Base-by-base conservation (phyloP, 2,888 invertebrate species). In the Malthinus seriepunctatus region DNA sequence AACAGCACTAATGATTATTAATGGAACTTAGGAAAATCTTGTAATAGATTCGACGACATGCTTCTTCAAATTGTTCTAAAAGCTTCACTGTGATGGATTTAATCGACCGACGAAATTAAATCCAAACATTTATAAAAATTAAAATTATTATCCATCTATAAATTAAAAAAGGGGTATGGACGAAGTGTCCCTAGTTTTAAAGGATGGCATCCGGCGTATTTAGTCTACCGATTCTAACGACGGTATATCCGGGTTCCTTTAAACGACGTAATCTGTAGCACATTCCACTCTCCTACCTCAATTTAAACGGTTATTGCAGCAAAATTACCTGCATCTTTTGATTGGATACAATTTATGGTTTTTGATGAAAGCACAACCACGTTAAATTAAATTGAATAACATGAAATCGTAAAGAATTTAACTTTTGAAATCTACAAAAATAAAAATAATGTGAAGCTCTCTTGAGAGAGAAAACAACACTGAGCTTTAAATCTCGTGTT, bases 1-100 rank as follows among this genome's bases (percentile, higher is more conserved):
- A 46, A 51, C 32, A 47, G 44, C 51, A 34, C 48, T 57, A 57
- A 57, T 57, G 51, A 52, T 57, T 57, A 57, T 57, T 57, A 57
- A 57, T 57, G 57, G 47, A 52, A 48, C 37, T 37, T 42, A 5
- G 23, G 23, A 23, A 23, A 23, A 23, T 23, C 48, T 34, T 45
- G 46, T 56, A 51, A 56, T 51, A 51, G 51, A 51, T 56, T 51
- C 51, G 23, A 23, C 23, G 23, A 23, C 23, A 23, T 23, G 23
- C 23, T 23, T 23, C 23, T 23, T 23, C 23, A 46, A 44, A 51
- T 51, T 51, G 50, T 47, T 38, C 31, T 39, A 39, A 51, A 23
- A 10, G 34, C 47, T 42, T 31, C 33, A 11, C 9, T 23, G 32
- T 32, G 5, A 23, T 23, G 23, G 23, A 23, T 5, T n/a, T 5